These are phyloP conservation scores for Lamellibrachia satsuma DNA, from an alignment of 2,888 invertebrate genomes.

Conservation along the genomic window DNA sequence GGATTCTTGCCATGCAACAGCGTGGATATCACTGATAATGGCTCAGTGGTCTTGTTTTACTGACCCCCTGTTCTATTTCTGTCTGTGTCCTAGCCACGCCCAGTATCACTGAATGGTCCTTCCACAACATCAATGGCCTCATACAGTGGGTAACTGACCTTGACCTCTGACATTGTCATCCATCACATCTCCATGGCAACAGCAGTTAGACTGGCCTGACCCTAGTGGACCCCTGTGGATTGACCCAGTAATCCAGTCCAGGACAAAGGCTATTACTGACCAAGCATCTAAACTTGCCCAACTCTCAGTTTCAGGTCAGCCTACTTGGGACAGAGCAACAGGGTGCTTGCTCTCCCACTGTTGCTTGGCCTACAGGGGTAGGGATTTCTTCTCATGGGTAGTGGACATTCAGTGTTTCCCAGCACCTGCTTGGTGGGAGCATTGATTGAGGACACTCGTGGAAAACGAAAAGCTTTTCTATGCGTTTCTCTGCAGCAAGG, in stretches of 20 bases:
- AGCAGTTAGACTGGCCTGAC: not conserved
- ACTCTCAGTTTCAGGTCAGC: conserved; percentile 2
- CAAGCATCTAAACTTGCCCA: not conserved
- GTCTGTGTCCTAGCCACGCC: not conserved
- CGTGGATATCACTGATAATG: too few relatives aligned
- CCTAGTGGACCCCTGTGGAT: not conserved
- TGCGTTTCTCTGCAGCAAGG: too few relatives aligned
- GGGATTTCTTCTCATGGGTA: not conserved
- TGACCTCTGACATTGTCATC: not conserved
- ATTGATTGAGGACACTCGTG: not conserved
- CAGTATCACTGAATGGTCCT: not conserved
- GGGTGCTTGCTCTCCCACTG: not conserved
- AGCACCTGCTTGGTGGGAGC: not conserved
- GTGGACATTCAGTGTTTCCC: not conserved
- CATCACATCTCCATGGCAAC: not conserved
- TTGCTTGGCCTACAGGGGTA: not conserved
- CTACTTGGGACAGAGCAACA: not conserved
- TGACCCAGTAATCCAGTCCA: not conserved
- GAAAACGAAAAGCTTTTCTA: too few relatives aligned
- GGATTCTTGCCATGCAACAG: too few relatives aligned
- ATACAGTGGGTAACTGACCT: not conserved
- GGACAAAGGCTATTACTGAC: not conserved
- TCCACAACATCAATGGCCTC: not conserved
- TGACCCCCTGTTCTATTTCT: not conserved
- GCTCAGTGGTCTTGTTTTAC: too few relatives aligned